Evolutionary conservation across 2,888 invertebrate species (phyloP).

Genomic region (Encarsia formosa): DNA sequence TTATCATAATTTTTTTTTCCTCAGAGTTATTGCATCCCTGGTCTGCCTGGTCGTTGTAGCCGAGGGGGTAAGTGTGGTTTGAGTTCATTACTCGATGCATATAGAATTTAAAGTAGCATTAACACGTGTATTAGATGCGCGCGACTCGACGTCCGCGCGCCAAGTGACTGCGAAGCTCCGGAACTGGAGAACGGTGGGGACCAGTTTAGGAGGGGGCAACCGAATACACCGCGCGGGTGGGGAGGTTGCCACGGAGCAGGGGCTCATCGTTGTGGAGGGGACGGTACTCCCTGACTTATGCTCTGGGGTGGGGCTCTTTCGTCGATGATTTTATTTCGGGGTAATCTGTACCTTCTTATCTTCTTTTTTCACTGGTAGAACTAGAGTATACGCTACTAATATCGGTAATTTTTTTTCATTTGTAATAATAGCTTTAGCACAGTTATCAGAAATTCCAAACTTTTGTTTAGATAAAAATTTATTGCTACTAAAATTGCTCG

Average conservation of each 20-base stretch:
- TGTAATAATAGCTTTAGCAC: no score
- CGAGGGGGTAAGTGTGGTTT: constrained; percentile 54
- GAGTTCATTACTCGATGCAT: neutral
- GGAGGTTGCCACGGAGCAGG: neutral
- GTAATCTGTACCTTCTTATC: no score
- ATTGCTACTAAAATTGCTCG: no score
- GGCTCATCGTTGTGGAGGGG: neutral
- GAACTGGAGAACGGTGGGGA: neutral
- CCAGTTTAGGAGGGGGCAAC: no score
- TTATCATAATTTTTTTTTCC: constrained; percentile 36
- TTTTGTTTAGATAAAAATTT: no score
- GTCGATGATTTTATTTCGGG: no score
- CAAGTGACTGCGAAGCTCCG: constrained; percentile 5
- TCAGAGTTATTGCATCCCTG: constrained; percentile 55
- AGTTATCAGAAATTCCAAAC: no score
- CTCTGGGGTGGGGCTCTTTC: no score
- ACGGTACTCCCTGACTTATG: no score
- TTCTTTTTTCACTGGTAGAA: no score
- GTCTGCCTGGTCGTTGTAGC: constrained; percentile 51
- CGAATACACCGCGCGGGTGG: neutral
- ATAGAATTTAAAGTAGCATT: neutral
- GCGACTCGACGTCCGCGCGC: constrained; percentile 11
- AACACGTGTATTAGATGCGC: neutral
- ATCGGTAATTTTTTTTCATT: no score
- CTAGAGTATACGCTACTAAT: no score